Evolutionary conservation across 2,113 vertebrate genomes (phyloP).

Genomic region (Cyanoderma ruficeps): DNA sequence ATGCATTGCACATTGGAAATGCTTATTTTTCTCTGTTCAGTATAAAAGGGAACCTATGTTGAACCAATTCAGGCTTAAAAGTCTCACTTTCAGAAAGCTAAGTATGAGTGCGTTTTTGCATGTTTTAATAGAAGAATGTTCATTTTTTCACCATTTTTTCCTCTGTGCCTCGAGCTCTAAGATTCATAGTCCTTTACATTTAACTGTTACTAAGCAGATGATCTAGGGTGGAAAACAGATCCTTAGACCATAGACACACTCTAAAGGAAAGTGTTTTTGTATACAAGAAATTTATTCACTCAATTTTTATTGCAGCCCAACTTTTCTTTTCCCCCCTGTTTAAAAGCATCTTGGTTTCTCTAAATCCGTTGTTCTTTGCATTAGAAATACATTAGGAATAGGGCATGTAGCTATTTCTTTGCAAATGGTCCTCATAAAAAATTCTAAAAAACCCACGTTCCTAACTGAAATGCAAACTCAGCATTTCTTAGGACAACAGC

Average conservation of each 20-base stretch:
- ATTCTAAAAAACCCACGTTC: background rate
- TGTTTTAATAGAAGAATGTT: background rate
- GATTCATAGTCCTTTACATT: background rate
- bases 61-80: background rate
- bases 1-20: background rate
- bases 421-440: slow-evolving; percentile 13
- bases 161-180: background rate
- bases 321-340: background rate
- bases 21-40: background rate
- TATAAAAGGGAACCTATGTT: background rate
- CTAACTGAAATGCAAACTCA: slow-evolving; percentile 23
- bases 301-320: background rate
- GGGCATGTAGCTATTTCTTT: background rate
- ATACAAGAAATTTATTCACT: background rate
- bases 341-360: background rate
- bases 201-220: background rate
- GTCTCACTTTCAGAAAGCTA: background rate
- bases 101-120: background rate
- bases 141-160: background rate
- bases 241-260: background rate
- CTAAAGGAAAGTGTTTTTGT: background rate
- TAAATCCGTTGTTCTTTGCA: background rate
- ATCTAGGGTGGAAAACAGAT: background rate
- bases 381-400: background rate
- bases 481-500: background rate